These are phyloP conservation scores for Xiphydria camelus DNA, from an alignment of 2,888 invertebrate genomes.

Conservation along the genomic window DNA sequence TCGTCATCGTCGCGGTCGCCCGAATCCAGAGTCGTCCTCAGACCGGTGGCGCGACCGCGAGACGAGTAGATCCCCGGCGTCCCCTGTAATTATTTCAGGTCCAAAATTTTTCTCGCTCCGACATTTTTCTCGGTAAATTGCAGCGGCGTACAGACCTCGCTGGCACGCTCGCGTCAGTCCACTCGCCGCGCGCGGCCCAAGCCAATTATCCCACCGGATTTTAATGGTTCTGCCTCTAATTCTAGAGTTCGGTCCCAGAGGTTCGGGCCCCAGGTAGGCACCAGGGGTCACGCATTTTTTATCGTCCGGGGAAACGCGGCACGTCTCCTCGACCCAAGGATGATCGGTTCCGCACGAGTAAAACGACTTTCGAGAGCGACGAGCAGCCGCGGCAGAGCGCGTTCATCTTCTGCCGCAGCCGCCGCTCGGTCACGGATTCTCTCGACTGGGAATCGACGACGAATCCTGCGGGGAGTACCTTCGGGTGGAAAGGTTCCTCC, in stretches of 20 bases:
- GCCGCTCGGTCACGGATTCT: too few relatives aligned
- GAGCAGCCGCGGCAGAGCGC: too few relatives aligned
- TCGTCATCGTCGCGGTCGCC: conserved; percentile 7
- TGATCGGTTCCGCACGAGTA: not conserved
- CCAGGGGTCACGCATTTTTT: conserved; percentile 33
- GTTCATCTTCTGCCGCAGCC: too few relatives aligned
- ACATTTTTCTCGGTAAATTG: conserved; percentile 18
- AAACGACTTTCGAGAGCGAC: not conserved
- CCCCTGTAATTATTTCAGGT: conserved; percentile 12
- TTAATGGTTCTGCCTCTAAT: conserved; percentile 49
- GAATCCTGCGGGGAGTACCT: too few relatives aligned
- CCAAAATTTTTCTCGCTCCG: conserved; percentile 11
- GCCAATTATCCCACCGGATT: conserved; percentile 47
- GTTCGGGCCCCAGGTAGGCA: conserved; percentile 25
- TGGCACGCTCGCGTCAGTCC: too few relatives aligned
- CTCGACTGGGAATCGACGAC: too few relatives aligned
- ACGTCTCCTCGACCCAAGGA: not conserved
- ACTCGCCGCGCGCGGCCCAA: conserved; percentile 14
- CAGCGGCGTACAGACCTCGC: not conserved
- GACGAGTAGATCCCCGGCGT: not conserved
- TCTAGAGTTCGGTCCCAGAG: conserved; percentile 38
- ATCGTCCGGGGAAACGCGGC: conserved; percentile 39
- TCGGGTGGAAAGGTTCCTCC: too few relatives aligned
- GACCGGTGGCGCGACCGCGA: not conserved
- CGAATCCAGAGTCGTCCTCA: too few relatives aligned